Base-by-base conservation (phyloP, 2,797 vertebrate species). In the Meriones psammophilus region DNA sequence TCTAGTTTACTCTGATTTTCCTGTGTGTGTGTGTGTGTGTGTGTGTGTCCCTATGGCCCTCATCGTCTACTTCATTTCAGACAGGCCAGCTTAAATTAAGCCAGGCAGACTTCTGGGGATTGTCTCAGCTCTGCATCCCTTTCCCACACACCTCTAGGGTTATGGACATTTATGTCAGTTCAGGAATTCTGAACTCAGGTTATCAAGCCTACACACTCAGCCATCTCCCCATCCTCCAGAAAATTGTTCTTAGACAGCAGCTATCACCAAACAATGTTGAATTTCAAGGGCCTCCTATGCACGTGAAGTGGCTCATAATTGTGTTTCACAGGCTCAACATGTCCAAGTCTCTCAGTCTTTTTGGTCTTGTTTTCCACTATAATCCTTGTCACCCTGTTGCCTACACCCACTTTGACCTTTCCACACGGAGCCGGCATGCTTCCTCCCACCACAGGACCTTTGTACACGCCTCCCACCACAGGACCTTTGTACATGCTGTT, bases 171-270 rank as follows among this genome's bases (percentile, higher is more conserved):
- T 58, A 12, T 28, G 15, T 58, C n/a, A 87, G n/a, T 28, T 73
- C 50, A 56, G 14, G 69, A 50, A 73, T 7, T 73, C 50, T 73
- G n/a, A 73, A 39, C 8, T 39, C 85, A 58, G 68, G n/a, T 18
- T 73, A 8, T 58, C 50, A 39, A 58, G n/a, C n/a, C 58, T 73
- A 58, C 54, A 8, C n/a, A 58, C n/a, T 30, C n/a, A 58, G 68
- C 36, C 66, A 56, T 56, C 50, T 73, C 50, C 66, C 66, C 4
- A 39, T 73, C 26, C 68, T 9, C 56, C 54, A 12, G 24, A 1
- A 24, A 83, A 77, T 69, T n/a, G 3, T 84, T 83, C 94, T 92
- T 64, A 62, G 84, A 88, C 58, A 56, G 42, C 56, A 87, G 79
- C 76, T 89, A 74, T 50, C 17, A 87, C 24, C 33, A 12, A 50